Base-by-base conservation (phyloP, 2,888 invertebrate species). In the Andrena bucephala region DNA sequence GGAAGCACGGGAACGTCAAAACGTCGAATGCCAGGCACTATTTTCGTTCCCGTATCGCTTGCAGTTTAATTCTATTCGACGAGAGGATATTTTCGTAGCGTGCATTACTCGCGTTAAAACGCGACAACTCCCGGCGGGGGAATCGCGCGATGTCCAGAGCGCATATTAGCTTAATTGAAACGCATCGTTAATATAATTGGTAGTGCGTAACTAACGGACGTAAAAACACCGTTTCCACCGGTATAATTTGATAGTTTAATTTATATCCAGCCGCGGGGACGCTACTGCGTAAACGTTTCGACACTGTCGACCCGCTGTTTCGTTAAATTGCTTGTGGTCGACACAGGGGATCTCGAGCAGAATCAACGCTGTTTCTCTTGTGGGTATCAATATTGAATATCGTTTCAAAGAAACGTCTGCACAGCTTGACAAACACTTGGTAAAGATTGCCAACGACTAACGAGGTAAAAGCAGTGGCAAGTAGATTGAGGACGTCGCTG, bases 81-180 rank as follows among this genome's bases (percentile, higher is more conserved):
- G 57, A 29, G 57, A 36, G 54, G 63, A 42, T 74, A 79, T 81
- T 79, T 74, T 66, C 65, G 65, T 69, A 74, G n/a, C 16, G 36
- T 42, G 76, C 71, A 67, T 72, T 50, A 75, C 48, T 24, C 16
- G 42, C 48, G 75, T 80, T 75, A 72, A 80, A 81, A 81, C 69
- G 54, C 29, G 66, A 24, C 6, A 50, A 63, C 57, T 67, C 82
- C 68, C 67, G n/a, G 4, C 20, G 83, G 71, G 7, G 29, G 59
- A 62, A 48, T 68, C 27, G n/a, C 69, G 16, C 59, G 60, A 27
- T 36, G 77, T 77, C 79, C 85, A 60, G 71, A 16, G 70, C 62
- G 79, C 80, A 79, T 85, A 87, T 87, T 87, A 86, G 85, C 86
- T 87, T 87, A 87, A 87, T 87, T 87, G 86, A 87, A 87, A 87